phyloP scores from a whole-genome alignment of 2,797 vertebrate genomes.

The Toxotes lorentzi region DNA sequence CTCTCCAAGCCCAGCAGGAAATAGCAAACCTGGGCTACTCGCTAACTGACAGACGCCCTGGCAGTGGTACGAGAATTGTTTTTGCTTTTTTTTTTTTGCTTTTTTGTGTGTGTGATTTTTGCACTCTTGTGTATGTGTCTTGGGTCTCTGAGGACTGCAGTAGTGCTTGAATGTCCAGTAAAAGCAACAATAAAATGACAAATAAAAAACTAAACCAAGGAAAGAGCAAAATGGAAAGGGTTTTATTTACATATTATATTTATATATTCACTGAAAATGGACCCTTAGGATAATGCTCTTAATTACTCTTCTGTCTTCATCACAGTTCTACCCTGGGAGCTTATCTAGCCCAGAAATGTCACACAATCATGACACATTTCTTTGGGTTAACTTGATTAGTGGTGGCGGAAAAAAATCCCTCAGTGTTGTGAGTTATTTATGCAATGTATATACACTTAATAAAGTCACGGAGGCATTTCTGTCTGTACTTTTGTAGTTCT shows the following conservation, averaged over 20 bases:
- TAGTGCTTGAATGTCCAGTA: neutral
- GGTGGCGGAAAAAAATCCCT: slow-evolving; percentile 77
- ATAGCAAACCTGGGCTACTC: slow-evolving; percentile 95
- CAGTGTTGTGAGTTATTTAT: slow-evolving; percentile 70
- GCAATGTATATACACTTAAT: slow-evolving; percentile 68
- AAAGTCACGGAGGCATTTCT: slow-evolving; percentile 58
- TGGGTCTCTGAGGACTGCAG: neutral
- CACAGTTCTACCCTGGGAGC: slow-evolving; percentile 80
- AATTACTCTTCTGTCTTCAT: slow-evolving; percentile 82
- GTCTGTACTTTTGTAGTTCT: slow-evolving; percentile 27
- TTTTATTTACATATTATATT: slow-evolving; percentile 83
- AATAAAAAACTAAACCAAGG: slow-evolving; percentile 29
- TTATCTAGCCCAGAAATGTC: slow-evolving; percentile 86
- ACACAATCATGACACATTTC: slow-evolving; percentile 80
- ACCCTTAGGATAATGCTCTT: slow-evolving; percentile 81
- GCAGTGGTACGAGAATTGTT: slow-evolving; percentile 87
- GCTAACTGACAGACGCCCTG: slow-evolving; percentile 93
- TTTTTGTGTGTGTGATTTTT: slow-evolving; percentile 15
- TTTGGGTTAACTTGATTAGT: slow-evolving; percentile 82
- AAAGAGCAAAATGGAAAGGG: slow-evolving; percentile 49
- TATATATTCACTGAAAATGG: slow-evolving; percentile 79
- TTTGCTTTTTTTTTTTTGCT: neutral
- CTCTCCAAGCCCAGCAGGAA: slow-evolving; percentile 94
- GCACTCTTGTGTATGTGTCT: neutral
- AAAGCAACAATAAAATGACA: slow-evolving; percentile 27